phyloP scores from a whole-genome alignment of 1,140 invertebrate genomes.

The Cotesia vestalis region DNA sequence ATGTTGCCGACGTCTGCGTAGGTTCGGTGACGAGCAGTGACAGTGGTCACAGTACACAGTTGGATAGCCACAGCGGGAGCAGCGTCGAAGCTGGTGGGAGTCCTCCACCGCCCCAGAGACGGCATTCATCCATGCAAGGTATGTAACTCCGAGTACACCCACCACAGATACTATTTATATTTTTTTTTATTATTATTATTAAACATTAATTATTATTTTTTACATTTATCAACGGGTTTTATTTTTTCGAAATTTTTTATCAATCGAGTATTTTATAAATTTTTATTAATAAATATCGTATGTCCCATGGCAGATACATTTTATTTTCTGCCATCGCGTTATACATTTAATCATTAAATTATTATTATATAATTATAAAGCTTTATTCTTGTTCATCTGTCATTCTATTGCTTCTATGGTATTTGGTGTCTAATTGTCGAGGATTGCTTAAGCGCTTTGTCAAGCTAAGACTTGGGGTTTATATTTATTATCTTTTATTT shows the following conservation, averaged over 20 bases:
- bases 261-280: neutral
- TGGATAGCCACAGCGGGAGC: constrained; percentile 75
- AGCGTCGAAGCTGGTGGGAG: constrained; percentile 68
- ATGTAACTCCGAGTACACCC: constrained; percentile 49
- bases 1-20: constrained; percentile 65
- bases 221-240: no score
- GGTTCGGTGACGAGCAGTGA: constrained; percentile 87
- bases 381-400: constrained; percentile 20
- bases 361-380: constrained; percentile 8
- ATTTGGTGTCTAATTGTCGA: constrained; percentile 5
- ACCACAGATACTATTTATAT: neutral
- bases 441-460: neutral
- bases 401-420: constrained; percentile 20
- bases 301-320: constrained; percentile 50
- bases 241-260: no score
- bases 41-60: constrained; percentile 84
- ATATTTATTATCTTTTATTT: no score
- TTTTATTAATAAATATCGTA: constrained; percentile 43
- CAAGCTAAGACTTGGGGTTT: no score
- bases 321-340: neutral
- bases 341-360: neutral
- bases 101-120: constrained; percentile 64
- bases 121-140: constrained; percentile 69
- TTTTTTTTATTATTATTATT: no score
- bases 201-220: neutral